Base-by-base conservation (phyloP, 2,888 invertebrate genomes). In the Creontiades dilutus region DNA sequence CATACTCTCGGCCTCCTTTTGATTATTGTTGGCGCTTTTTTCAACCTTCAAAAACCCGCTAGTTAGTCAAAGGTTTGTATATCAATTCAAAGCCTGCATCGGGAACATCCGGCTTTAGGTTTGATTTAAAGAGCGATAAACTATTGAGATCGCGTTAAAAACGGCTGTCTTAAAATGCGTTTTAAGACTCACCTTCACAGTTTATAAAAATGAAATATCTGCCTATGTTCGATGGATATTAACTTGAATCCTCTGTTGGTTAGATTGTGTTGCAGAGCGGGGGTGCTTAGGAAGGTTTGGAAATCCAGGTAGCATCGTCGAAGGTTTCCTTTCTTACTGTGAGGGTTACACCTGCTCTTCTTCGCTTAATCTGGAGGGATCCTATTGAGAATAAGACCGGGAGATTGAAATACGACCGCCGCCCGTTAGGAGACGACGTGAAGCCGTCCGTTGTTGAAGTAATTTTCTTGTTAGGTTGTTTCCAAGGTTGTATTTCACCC, bases 401-500 rank as follows among this genome's bases (percentile, higher is more conserved):
- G 23, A 68, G 68, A 68, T 68, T 68, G 68, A 68, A 68, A 68
- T 68, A 68, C 68, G 68, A 68, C 68, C 68, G 68, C 68, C 68
- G 68, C 19, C 68, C 68, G 68, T 68, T 68, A 68, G n/a, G 23
- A 68, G 23, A 68, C 68, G 68, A 68, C 68, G 68, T 68, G 68
- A 23, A 68, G 68, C 68, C 23, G 68, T 68, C 68, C 68, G 68
- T 68, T 68, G 68, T 68, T 68, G 68, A 23, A 68, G 23, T 68
- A 68, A 68, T 68, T 68, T 68, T 68, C 68, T 68, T 68, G 68
- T 68, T 68, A 68, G 68, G 68, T 68, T 68, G 68, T 68, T 27
- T 68, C 68, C 68, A 68, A 68, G 68, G 68, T 68, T 68, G 68
- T 68, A 68, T 68, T 68, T 68, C 68, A 68, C 68, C 68, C 68